Evolutionary conservation across 2,888 invertebrate species (phyloP), one percentile per base, ranked within the genome.

Genomic region (Drosophila birchii): DNA sequence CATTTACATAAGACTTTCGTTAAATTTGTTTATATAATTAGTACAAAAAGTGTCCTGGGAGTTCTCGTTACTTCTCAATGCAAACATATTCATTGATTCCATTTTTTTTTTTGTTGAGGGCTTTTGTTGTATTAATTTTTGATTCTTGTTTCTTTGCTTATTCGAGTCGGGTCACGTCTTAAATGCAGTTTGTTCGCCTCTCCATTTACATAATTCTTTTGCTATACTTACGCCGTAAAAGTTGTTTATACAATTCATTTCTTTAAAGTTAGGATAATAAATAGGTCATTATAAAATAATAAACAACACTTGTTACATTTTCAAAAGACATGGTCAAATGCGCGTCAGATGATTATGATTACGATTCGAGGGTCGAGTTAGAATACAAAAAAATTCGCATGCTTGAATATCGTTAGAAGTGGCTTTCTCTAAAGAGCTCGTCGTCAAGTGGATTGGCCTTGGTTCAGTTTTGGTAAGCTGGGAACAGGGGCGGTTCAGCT

Each of bases 181-280:
- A 87, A 87, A 87, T 87, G 87, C 87, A 89, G 56, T 80, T 88
- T 36, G 61, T 47, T 56, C 80, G 63, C 63, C 79, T 47, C 75
- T 79, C 20, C 56, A 63, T 61, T 74, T 54, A 70, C 78, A 74
- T 69, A 86, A 86, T 67, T 81, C 71, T 67, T 58, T 79, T 67
- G 77, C 86, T 82, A 75, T 74, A 63, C 89, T 88, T 89, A 86
- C 76, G 86, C 80, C 83, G 67, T 88, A 75, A 86, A 80, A 75
- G 85, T 76, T 82, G 78, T 85, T 89, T 85, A 85, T 82, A 86
- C 89, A 86, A 76, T 78, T 74, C 72, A 66, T 58, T 85, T 69
- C 58, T 55, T 75, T 89, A 87, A 76, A 88, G 83, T 82, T 88
- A 89, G 84, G 84, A 79, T 86, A 86, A 88, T 89, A 89, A 89